Evolutionary conservation across 1,140 invertebrate genomes (phyloP).

Genomic region (Trypoxylus dichotomus): DNA sequence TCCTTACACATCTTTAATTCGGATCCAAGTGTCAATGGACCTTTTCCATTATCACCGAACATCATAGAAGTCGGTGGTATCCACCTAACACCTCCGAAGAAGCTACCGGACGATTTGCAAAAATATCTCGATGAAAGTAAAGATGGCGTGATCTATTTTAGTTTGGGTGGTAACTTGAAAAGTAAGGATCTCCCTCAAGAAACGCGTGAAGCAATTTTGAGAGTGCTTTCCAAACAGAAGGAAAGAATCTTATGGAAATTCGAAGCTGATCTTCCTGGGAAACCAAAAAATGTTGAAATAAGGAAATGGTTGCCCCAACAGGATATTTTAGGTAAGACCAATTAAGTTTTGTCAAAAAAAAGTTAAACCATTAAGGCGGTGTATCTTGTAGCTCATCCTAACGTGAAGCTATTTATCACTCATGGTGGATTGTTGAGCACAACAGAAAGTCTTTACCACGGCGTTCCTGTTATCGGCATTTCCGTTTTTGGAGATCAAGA

Average conservation of each 20-base stretch:
- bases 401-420: constrained; percentile 55
- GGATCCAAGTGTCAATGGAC: constrained; percentile 34
- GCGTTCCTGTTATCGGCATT: constrained; percentile 58
- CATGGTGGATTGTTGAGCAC: constrained; percentile 51
- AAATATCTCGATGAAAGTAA: constrained; percentile 56
- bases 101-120: constrained; percentile 52
- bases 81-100: constrained; percentile 47
- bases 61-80: constrained; percentile 52
- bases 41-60: constrained; percentile 53
- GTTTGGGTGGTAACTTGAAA: constrained; percentile 62
- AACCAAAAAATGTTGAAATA: constrained; percentile 60
- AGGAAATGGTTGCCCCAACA: constrained; percentile 70
- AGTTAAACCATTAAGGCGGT: neutral
- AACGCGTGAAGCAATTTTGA: constrained; percentile 52
- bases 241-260: constrained; percentile 60
- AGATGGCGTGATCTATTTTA: constrained; percentile 64
- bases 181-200: constrained; percentile 55
- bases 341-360: neutral
- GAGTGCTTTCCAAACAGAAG: constrained; percentile 55
- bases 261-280: constrained; percentile 45
- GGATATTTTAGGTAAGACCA: constrained; percentile 63
- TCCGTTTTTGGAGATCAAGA: constrained; percentile 55
- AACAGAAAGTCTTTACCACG: constrained; percentile 56
- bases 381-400: constrained; percentile 31
- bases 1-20: constrained; percentile 36